Evolutionary conservation across 2,113 vertebrate species (phyloP), one percentile per base, ranked within the genome.

Genomic region (Mellivora capensis): DNA sequence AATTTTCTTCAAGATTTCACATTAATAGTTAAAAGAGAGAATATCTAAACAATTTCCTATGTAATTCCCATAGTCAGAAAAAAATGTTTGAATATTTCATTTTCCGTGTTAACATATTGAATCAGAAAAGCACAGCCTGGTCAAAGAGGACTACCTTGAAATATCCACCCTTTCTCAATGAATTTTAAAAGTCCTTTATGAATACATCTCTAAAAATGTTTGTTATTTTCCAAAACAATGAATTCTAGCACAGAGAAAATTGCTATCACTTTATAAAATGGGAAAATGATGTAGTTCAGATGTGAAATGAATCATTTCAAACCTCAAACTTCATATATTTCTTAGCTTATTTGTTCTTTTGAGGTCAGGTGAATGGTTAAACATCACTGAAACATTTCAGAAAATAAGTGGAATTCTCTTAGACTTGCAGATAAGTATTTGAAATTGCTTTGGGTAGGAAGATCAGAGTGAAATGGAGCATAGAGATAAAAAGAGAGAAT

Each of bases 261-360:
- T 59, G 14, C 61, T 67, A 42, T 47, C 49, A 62, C 18, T 93
- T 88, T 85, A 83, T 91, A 39, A 86, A 89, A 86, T 82, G 57
- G 18, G 52, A 67, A 94, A 91, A 94, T 91, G 3, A 91, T 77
- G 21, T 81, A 25, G 44, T 69, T 92, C 74, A 90, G 42, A 61
- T 87, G 27, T 39, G 42, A 82, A 44, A 85, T 69, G 95, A 92
- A 96, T 69, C 29, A 94, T 64, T 91, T 62, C 23, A 88, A 72
- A 95, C 31, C 92, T 39, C 44, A 44, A 93, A 93, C 17, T 62
- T 82, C 23, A 91, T 47, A 57, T 20, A 90, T 85, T 69, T 76
- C 61, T 89, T 94, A 84, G 25, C 6, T n/a, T 93, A 90, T 77
- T 61, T 83, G 25, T 87, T 97, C 67, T 74, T 96, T 42, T 6